These are phyloP conservation scores for Dermatemys mawii DNA, from an alignment of 2,113 vertebrate genomes.

Conservation along the genomic window DNA sequence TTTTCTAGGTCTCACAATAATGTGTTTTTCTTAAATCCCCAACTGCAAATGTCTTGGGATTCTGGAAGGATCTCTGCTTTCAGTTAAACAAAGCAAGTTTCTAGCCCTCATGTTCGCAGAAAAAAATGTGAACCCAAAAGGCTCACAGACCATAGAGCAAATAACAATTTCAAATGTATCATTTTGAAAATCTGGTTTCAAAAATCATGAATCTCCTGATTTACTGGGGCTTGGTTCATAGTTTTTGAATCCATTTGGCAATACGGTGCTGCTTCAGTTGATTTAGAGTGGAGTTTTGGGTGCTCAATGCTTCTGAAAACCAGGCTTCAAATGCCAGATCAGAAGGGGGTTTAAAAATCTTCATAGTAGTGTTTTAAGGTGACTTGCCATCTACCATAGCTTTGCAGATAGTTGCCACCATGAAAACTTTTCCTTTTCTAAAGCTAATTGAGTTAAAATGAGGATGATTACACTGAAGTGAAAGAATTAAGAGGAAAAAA, in stretches of 20 bases:
- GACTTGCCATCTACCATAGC: neutral
- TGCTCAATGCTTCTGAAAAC: neutral
- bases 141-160: neutral
- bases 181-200: neutral
- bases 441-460: conserved; percentile 67
- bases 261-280: neutral
- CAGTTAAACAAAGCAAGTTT: neutral
- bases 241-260: neutral
- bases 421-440: conserved; percentile 10
- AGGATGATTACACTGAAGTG: conserved; percentile 60
- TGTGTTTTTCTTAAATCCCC: neutral
- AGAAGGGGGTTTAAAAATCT: conserved; percentile 20
- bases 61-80: neutral
- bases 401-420: conserved; percentile 5
- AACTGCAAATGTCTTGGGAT: neutral
- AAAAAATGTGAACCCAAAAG: neutral
- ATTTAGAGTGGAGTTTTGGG: neutral
- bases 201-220: neutral
- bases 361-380: neutral
- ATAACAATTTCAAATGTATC: neutral
- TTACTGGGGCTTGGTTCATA: neutral
- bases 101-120: neutral
- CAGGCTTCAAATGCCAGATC: neutral
- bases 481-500: conserved; percentile 23
- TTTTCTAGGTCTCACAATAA: neutral